phyloP scores from a whole-genome alignment of 1,140 invertebrate genomes.

The Penaeus indicus region DNA sequence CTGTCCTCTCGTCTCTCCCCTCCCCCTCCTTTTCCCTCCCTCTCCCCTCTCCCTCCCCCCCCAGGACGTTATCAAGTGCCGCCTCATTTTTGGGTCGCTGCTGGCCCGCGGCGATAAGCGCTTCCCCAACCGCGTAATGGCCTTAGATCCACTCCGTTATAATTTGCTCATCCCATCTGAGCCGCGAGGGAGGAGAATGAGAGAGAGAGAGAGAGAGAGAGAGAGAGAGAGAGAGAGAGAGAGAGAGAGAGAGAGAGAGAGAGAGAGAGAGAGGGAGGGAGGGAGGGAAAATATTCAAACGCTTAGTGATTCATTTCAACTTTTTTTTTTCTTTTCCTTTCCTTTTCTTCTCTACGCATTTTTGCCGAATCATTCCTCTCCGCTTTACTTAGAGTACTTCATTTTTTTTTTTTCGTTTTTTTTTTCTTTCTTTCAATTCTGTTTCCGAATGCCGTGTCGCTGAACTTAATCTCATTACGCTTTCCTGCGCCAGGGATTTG shows the following conservation, averaged over 20 bases:
- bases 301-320: no score
- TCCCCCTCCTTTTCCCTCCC: background rate
- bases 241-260: slow-evolving; percentile 29
- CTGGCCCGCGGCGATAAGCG: slow-evolving; percentile 51
- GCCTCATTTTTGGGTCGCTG: slow-evolving; percentile 51
- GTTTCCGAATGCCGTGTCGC: no score
- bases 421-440: no score
- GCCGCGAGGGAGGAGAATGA: background rate
- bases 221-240: background rate
- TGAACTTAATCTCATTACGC: no score
- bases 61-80: slow-evolving; percentile 35
- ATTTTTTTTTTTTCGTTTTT: no score
- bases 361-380: no score
- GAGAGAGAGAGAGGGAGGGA: background rate
- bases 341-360: no score
- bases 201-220: background rate
- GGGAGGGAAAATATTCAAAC: background rate
- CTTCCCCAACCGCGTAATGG: slow-evolving; percentile 13
- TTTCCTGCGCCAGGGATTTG: no score
- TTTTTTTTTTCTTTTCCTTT: no score
- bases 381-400: no score
- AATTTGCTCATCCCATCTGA: slow-evolving; percentile 59
- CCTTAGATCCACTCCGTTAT: slow-evolving; percentile 48
- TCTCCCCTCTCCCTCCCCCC: background rate
- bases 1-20: background rate